Evolutionary conservation across 35 echinoderm and acorn worm genomes (phyloP).

Genomic region (Apostichopus parvimensis): DNA sequence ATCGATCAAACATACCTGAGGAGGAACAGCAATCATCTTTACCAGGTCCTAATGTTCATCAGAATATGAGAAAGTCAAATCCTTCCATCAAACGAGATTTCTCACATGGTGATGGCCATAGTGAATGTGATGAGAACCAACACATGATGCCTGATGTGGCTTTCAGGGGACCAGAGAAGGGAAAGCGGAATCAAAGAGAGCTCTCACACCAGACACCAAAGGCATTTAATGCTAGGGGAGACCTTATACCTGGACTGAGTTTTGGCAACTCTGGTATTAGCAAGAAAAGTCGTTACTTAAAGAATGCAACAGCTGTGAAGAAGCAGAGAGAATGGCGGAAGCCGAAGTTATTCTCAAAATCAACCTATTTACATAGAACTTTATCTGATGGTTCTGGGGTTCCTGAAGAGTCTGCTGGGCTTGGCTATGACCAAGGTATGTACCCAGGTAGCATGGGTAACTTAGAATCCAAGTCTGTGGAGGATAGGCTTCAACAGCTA

Average conservation of each 20-base stretch:
- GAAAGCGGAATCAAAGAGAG: slow-evolving; percentile 3
- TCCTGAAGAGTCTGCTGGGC: background rate
- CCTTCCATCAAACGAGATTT: slow-evolving; percentile 3
- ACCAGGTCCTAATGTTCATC: background rate
- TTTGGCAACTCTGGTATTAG: slow-evolving; percentile 8
- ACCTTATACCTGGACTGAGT: background rate
- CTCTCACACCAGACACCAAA: background rate
- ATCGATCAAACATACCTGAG: background rate
- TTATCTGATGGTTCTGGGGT: slow-evolving; percentile 29
- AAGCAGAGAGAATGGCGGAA: slow-evolving; percentile 56
- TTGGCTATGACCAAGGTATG: background rate
- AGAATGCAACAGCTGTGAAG: slow-evolving; percentile 24
- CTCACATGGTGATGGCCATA: background rate
- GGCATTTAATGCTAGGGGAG: slow-evolving; percentile 38
- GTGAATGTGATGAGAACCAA: background rate
- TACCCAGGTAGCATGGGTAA: slow-evolving; percentile 46
- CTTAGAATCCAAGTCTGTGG: slow-evolving; percentile 56
- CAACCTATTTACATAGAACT: slow-evolving; percentile 37
- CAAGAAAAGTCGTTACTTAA: slow-evolving; percentile 46
- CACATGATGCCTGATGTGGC: background rate
- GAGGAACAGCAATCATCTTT: background rate
- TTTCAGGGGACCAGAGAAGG: background rate
- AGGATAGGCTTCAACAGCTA: slow-evolving; percentile 53
- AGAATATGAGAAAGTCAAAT: background rate
- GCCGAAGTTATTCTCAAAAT: slow-evolving; percentile 54